Base-by-base conservation (phyloP, 2,888 invertebrate genomes). In the Zygogramma bicolorata region DNA sequence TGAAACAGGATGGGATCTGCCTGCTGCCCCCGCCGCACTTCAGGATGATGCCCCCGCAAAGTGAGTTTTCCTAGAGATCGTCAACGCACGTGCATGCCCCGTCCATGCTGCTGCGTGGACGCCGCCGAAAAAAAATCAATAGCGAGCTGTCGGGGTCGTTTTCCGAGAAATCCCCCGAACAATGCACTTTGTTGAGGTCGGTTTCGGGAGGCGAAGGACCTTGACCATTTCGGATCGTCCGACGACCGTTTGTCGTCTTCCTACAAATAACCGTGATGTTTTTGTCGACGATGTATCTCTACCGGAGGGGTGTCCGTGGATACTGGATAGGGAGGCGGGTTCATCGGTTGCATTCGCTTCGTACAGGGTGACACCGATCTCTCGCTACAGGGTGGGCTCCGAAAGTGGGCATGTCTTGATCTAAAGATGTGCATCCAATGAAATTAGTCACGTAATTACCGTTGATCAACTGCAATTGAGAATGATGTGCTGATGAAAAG, bases 1-100 rank as follows among this genome's bases (percentile, higher is more conserved):
- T 87, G 71, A 87, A 87, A 78, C 87, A 84, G 80, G 87, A 87
- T 75, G 86, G 86, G 75, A 82, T 87, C 73, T 86, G 86, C 77
- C 76, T 87, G 72, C 75, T 86, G 75, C 85, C 86, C 68, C 84
- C 84, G 65, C 86, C 84, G 76, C 86, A 84, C 78, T 83, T 85
- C 80, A 86, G 86, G 85, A 82, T 87, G 81, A 81, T 82, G 75
- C 83, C 85, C 68, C 81, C 79, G 46, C 83, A 79, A 80, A 78
- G 83, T 83, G 82, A 83, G 83, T 83, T 75, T 71, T 63, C 18
- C 38, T 38, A 59, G 18, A 49, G 25, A 27, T 53, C 49, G 8
- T 13, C 46, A 20, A 8, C 71, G 68, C 75, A 75, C 77, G 76
- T 75, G 78, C 75, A 75, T 65, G 62, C 53, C 61, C 58, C 20